Evolutionary conservation across 2,888 invertebrate species (phyloP), one percentile per base, ranked within the genome.

Genomic region (Tineola bisselliella): DNA sequence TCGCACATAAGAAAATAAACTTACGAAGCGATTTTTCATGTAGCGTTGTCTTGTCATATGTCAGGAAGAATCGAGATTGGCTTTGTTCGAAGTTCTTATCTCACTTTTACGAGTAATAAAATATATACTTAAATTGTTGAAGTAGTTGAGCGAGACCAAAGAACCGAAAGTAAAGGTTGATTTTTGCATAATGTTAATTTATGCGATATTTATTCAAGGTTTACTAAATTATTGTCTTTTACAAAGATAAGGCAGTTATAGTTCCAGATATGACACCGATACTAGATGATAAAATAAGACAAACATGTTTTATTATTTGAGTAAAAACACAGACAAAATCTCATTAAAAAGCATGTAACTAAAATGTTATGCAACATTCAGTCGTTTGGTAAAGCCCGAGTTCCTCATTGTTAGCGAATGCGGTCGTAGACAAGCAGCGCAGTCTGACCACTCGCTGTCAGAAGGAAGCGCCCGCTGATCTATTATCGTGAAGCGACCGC

Each of bases 21-120:
- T 52, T 60, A 61, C 60, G 61, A 64, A 64, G 60, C 62, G 62
- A 64, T 65, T 62, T 65, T 63, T 65, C 64, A 63, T 64, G 63
- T 62, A 48, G 61, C 61, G 38, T 48, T 48, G 48, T 48, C 48
- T 48, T 48, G 48, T 48, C 48, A 48, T 15, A 38, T 38, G 38
- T 38, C 38, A 38, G 38, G 38, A 38, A 38, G 38, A n/a, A 38
- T 38, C 38, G 38, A 38, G 38, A 38, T 10, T 38, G 38, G 38
- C 38, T 6, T 38, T 38, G 10, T 38, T 38, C 25, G 25, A 38
- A 10, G 38, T 38, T 38, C 3, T 38, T 38, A 38, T 38, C 38
- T 10, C 11, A 38, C 38, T 38, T n/a, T n/a, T 38, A 25, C 2
- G 25, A 25, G 25, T 25, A 38, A 38, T 38, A 38, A 38, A 38